A percentile compares a stretch with the other conserved stretches of the same genome.
Evolutionary conservation across 1,140 invertebrate genomes (phyloP).

Genomic region (Tenebrio molitor): DNA sequence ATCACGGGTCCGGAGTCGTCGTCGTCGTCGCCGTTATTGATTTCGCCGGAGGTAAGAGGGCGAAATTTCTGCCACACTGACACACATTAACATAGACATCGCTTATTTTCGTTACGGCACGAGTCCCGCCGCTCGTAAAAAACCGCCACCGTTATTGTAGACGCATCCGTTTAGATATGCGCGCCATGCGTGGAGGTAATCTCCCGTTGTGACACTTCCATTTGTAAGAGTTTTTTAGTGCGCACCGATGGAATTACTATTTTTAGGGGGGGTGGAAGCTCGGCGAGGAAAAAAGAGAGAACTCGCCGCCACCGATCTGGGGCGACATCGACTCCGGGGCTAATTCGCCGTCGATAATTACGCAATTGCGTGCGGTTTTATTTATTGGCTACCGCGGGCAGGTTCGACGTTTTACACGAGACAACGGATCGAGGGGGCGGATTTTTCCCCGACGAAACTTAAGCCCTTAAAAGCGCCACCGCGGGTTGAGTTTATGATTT

Average conservation of each 20-base stretch:
- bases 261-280: background rate
- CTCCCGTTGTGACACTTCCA: conserved; percentile 34
- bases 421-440: background rate
- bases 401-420: background rate
- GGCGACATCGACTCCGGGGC: background rate
- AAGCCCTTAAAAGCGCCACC: conserved; percentile 24
- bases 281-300: background rate
- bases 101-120: conserved; percentile 33
- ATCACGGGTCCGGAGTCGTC: background rate
- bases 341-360: conserved; percentile 25
- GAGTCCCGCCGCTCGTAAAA: conserved; percentile 9
- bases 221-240: conserved; percentile 36
- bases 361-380: conserved; percentile 23
- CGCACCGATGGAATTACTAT: conserved; percentile 9
- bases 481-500: conserved; percentile 33
- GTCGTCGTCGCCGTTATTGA: conserved; percentile 25
- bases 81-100: conserved; percentile 45
- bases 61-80: conserved; percentile 41
- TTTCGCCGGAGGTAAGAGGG: conserved; percentile 10
- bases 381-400: background rate
- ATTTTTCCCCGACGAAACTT: conserved; percentile 21
- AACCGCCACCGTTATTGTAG: conserved; percentile 13
- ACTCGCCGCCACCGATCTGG: background rate
- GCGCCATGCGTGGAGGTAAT: conserved; percentile 25
- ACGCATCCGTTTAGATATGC: conserved; percentile 32